Evolutionary conservation across 2,888 invertebrate species (phyloP).

Genomic region (Himalopsyche anomala): DNA sequence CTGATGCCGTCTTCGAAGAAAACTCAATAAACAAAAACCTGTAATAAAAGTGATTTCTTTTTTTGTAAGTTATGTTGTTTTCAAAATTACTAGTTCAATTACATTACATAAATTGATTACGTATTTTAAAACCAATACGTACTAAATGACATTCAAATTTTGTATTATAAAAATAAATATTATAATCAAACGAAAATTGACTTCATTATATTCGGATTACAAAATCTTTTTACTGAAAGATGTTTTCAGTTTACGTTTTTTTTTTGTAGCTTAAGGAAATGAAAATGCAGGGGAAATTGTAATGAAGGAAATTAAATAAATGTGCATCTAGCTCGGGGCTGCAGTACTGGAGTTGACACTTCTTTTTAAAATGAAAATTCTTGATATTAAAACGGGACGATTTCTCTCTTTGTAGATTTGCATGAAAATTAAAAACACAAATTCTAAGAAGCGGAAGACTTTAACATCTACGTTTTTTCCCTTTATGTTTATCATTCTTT

Average conservation of each 20-base stretch:
- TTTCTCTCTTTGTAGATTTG: constrained; percentile 32
- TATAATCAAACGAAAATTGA: background rate
- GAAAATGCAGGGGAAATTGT: constrained; percentile 39
- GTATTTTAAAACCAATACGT: no score
- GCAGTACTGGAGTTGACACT: constrained; percentile 19
- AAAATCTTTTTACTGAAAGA: background rate
- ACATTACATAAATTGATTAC: no score
- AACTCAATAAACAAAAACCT: no score
- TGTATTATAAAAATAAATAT: no score
- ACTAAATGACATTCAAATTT: no score
- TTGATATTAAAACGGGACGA: constrained; percentile 38
- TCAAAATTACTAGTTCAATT: no score
- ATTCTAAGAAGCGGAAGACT: constrained; percentile 28
- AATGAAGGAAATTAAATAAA: constrained; percentile 49
- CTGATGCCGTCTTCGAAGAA: no score
- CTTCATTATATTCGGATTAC: background rate
- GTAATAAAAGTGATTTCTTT: no score
- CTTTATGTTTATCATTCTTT: no score
- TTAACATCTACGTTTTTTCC: background rate
- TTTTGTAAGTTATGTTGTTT: no score
- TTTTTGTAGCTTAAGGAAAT: constrained; percentile 29
- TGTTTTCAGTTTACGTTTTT: background rate
- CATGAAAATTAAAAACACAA: constrained; percentile 33
- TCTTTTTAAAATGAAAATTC: constrained; percentile 32
- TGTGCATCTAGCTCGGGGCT: constrained; percentile 36